Evolutionary conservation across 1,140 invertebrate species (phyloP), one percentile per base, ranked within the genome.

Genomic region (Drosophila takahashii): DNA sequence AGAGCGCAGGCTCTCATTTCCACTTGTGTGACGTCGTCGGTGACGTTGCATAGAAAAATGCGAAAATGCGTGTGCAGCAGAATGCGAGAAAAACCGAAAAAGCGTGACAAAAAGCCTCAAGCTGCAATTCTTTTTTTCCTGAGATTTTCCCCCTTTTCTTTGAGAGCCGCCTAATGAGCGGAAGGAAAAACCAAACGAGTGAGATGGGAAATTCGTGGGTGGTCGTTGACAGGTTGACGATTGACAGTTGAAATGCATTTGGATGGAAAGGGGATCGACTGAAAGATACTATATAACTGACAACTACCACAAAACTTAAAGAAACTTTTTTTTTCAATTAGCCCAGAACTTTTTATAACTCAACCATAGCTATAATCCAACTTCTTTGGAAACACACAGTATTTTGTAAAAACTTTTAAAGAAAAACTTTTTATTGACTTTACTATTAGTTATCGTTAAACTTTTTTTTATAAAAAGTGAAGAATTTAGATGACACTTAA

Each of bases 31-130:
- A 87, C 83, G 83, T 79, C 62, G 66, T 70, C 56, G 52, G 78
- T 87, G 83, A 87, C 83, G 83, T 87, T 77, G 77, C 79, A 72
- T 62, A 44, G 64, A 85, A 84, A 72, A 89, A 89, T 85, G 86
- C 81, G 86, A 90, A 90, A 69, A 36, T 79, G 81, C 69, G 81
- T 90, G 70, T 73, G 16, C 64, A 80, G 52, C 60, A 66, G 44
- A 16, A 52, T 53, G 61, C 44, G 60, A 75, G 41, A 62, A 54
- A 56, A 72, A 39, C 11, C 42, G 5, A 53, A 77, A 77, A 45
- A 56, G 18, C 45, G 15, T 44, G 41, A 66, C 41, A 74, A 37
- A 69, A 48, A 50, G 62, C 56, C 59, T 65, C 44, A 32, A 65
- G 78, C 71, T 52, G 64, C 47, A 22, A 41, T 45, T 59, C 42